Percentiles rank a stretch among this genome's conserved stretches.
phyloP scores from a whole-genome alignment of 2,113 vertebrate species.

The Circaetus gallicus region DNA sequence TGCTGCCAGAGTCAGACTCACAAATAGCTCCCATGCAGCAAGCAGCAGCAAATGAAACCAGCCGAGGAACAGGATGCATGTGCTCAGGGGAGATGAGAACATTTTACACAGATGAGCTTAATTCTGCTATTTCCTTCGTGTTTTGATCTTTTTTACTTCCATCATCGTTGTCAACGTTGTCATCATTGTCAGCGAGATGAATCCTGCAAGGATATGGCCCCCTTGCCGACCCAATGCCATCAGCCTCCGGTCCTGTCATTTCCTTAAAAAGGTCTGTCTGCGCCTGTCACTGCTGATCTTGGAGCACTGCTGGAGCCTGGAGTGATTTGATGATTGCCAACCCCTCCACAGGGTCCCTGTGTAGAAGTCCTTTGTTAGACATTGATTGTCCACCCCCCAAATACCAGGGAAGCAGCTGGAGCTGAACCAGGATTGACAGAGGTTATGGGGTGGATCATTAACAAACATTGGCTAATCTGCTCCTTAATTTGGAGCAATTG shows the following conservation, averaged over 20 bases:
- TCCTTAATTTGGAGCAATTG: not conserved
- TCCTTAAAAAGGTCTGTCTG: not conserved
- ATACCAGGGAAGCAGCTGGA: not conserved
- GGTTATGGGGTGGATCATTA: not conserved
- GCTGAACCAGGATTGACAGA: not conserved
- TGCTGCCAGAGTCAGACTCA: not conserved
- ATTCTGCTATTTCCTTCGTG: not conserved
- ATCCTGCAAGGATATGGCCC: not conserved
- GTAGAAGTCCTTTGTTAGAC: not conserved
- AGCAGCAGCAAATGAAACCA: not conserved
- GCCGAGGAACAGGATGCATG: not conserved
- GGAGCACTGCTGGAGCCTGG: not conserved
- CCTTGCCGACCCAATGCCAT: not conserved
- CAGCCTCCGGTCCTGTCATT: not conserved
- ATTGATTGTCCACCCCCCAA: not conserved
- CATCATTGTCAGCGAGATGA: not conserved
- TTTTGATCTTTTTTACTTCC: not conserved
- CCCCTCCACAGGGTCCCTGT: not conserved
- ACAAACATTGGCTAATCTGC: not conserved
- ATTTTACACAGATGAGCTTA: not conserved
- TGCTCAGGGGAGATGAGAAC: not conserved
- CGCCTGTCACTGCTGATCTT: not conserved
- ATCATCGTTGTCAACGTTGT: not conserved
- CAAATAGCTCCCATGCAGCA: not conserved
- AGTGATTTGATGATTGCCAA: not conserved